phyloP scores from a whole-genome alignment of 1,140 invertebrate species.

The Heliconius congener region DNA sequence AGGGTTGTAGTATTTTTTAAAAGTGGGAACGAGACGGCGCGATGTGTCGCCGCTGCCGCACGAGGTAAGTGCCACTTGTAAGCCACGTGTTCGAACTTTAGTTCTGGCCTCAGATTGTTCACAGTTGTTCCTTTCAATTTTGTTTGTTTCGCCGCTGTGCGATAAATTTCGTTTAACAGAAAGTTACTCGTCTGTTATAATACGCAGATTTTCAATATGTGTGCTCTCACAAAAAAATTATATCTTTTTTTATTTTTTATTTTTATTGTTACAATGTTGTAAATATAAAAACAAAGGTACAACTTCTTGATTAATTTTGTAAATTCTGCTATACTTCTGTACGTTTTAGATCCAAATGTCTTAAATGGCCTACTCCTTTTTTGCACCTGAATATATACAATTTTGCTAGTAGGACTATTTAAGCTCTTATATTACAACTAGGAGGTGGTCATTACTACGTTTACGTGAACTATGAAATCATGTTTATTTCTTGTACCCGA shows the following conservation, averaged over 20 bases:
- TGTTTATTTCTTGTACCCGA: no score
- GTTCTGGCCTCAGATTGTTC: constrained; percentile 53
- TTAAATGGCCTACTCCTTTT: background rate
- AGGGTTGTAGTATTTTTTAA: constrained; percentile 60
- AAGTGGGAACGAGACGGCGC: constrained; percentile 76
- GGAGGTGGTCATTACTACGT: no score
- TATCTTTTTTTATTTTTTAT: background rate
- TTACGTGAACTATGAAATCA: no score
- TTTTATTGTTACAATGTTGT: background rate
- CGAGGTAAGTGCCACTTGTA: constrained; percentile 73
- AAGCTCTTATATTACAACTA: no score
- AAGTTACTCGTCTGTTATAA: constrained; percentile 1
- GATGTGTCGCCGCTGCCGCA: constrained; percentile 63
- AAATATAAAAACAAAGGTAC: no score
- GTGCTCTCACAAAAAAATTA: background rate
- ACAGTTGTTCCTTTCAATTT: constrained; percentile 34
- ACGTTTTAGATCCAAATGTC: background rate
- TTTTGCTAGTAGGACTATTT: background rate
- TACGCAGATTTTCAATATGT: background rate
- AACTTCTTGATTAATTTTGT: background rate
- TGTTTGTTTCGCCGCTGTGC: constrained; percentile 2
- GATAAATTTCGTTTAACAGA: background rate
- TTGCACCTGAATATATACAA: background rate
- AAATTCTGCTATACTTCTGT: background rate
- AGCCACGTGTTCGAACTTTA: constrained; percentile 70